Conservation (phyloP, 2,797 vertebrate genomes). For the Takifugu ocellatus region DNA sequence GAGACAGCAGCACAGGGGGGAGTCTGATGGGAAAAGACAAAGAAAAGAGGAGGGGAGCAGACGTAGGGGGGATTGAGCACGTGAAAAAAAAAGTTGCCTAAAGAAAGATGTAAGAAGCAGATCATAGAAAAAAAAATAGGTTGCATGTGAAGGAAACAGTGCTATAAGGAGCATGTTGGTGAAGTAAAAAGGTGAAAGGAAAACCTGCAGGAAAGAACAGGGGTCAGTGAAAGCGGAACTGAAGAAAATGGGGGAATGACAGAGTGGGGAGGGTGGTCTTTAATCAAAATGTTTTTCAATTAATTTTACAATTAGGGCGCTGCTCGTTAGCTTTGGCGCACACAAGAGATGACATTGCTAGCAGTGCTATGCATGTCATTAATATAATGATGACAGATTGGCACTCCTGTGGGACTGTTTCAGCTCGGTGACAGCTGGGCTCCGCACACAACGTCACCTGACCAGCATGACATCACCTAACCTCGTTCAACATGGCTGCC, state of each 20-base stretch:
- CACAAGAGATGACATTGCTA: conserved; percentile 73
- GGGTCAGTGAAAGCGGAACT: conserved; percentile 20
- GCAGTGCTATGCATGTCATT: conserved; percentile 68
- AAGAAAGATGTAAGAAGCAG: conserved; percentile 57
- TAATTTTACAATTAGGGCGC: conserved; percentile 78
- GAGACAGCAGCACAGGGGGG: conserved; percentile 49
- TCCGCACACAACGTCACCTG: conserved; percentile 61
- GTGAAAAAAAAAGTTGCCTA: conserved; percentile 67
- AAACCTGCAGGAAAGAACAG: conserved; percentile 20
- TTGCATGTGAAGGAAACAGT: conserved; percentile 34
- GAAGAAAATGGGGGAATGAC: conserved; percentile 62
- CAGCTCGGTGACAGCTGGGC: conserved; percentile 66
- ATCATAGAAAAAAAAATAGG: conserved; percentile 37
- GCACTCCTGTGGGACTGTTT: conserved; percentile 58
- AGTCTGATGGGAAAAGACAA: conserved; percentile 62
- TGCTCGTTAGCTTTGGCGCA: conserved; percentile 75
- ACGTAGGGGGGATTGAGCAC: conserved; percentile 30
- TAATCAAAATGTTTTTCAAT: conserved; percentile 81
- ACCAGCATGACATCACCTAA: conserved; percentile 66
- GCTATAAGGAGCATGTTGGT: conserved; percentile 33
- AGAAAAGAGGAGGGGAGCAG: conserved; percentile 36
- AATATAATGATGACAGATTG: conserved; percentile 80
- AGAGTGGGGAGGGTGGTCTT: conserved; percentile 66
- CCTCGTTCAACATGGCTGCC: conserved; percentile 56
- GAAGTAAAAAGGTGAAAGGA: conserved; percentile 31